Conservation (phyloP, 2,797 vertebrate species). For the Artibeus lituratus region DNA sequence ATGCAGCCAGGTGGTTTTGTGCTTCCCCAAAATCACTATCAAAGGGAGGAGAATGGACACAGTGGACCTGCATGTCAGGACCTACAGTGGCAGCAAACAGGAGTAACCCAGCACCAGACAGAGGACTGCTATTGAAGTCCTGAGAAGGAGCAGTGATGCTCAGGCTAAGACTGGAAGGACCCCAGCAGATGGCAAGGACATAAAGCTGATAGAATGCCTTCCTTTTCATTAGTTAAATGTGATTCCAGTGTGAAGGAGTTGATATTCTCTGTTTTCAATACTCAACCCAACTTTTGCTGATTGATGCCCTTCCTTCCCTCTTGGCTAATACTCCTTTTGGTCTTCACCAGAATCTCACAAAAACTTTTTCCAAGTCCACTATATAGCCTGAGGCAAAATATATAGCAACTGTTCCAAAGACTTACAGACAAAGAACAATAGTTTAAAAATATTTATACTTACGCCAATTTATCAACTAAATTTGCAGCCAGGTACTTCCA, state of each 20-base stretch:
- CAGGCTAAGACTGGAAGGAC: background rate
- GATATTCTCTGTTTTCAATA: background rate
- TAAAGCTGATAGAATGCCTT: background rate
- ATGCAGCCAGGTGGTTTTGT: background rate
- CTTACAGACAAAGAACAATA: background rate
- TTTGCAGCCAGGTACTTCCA: background rate
- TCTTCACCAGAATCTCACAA: background rate
- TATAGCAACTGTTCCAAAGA: background rate
- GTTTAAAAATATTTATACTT: background rate
- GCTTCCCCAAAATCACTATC: background rate
- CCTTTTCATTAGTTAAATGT: background rate
- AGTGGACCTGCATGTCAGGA: too few relatives aligned
- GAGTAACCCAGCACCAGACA: background rate
- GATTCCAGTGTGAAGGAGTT: background rate
- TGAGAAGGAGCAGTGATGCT: too few relatives aligned
- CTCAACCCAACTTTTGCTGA: too few relatives aligned
- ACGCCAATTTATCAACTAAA: background rate
- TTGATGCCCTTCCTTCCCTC: background rate
- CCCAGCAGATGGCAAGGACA: accelerated
- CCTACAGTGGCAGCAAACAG: too few relatives aligned
- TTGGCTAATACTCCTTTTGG: background rate
- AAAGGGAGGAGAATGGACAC: background rate
- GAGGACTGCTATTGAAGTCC: background rate
- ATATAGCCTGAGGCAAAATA: background rate
- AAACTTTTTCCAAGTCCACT: background rate